A percentile compares a stretch with the other conserved stretches of the same genome.
phyloP scores from a whole-genome alignment of 2,113 vertebrate genomes.

The Cnemophilus loriae region DNA sequence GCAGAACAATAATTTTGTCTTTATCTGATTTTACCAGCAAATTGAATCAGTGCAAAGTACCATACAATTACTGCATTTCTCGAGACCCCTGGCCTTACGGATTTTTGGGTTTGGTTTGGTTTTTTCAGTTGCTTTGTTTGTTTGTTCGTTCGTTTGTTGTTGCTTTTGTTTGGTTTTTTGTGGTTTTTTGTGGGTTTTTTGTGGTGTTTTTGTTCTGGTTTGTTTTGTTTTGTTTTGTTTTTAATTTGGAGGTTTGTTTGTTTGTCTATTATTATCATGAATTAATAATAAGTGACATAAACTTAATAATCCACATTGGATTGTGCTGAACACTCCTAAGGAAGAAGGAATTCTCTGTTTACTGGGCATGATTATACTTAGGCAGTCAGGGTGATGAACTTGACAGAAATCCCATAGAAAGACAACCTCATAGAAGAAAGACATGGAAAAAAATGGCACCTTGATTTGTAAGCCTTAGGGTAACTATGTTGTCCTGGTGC shows the following conservation, averaged over 20 bases:
- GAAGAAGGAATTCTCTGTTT: not conserved
- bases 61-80: not conserved
- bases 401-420: not conserved
- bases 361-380: not conserved
- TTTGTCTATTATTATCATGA: not conserved
- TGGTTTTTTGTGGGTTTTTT: not conserved
- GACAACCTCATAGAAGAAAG: not conserved
- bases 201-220: not conserved
- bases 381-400: not conserved
- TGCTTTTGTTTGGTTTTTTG: not conserved
- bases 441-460: not conserved
- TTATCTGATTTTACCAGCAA: slow-evolving; percentile 40
- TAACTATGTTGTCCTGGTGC: not conserved
- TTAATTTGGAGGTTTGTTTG: not conserved
- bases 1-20: slow-evolving; percentile 12
- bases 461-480: not conserved
- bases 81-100: not conserved
- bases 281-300: not conserved
- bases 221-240: not conserved
- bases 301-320: not conserved
- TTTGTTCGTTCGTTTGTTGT: not conserved
- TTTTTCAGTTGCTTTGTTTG: not conserved
- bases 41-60: not conserved
- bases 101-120: not conserved
- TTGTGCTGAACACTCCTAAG: not conserved